Conservation (phyloP, 2,888 invertebrate species). For the Podotricha telesiphe region DNA sequence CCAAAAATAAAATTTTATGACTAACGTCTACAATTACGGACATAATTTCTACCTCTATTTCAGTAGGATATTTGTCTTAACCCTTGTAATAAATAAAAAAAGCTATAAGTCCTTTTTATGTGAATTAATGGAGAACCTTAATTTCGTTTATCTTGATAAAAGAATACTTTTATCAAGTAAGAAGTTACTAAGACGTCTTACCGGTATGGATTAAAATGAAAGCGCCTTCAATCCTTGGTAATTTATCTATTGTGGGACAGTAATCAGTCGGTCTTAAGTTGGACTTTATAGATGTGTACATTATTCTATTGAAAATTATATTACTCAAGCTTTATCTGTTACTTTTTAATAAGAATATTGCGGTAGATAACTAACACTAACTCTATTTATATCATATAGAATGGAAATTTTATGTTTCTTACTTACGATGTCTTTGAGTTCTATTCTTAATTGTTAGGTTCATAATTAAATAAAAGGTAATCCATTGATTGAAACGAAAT, state of each 20-base stretch:
- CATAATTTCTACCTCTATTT: too few species aligned
- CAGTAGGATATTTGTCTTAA: too few species aligned
- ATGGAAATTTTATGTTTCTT: too few species aligned
- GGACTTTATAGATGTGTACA: neutral
- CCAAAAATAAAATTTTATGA: too few species aligned
- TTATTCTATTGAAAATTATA: conserved; percentile 1
- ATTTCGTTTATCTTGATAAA: conserved; percentile 5
- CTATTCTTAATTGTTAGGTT: too few species aligned
- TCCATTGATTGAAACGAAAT: too few species aligned
- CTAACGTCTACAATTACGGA: too few species aligned
- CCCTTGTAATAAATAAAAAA: neutral
- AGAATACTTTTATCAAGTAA: neutral
- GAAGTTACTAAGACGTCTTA: conserved; percentile 1
- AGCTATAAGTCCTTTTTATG: neutral
- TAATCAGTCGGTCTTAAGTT: conserved; percentile 13
- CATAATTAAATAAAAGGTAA: too few species aligned
- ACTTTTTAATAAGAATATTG: too few species aligned
- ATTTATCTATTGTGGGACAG: conserved; percentile 25
- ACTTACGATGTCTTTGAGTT: too few species aligned
- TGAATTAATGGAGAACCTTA: neutral
- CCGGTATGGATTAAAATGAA: conserved; percentile 10
- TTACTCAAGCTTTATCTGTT: neutral
- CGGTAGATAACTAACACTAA: too few species aligned
- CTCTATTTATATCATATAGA: too few species aligned
- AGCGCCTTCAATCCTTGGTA: conserved; percentile 13